Evolutionary conservation across 2,888 invertebrate genomes (phyloP).

Genomic region (Perizoma flavofasciatum): DNA sequence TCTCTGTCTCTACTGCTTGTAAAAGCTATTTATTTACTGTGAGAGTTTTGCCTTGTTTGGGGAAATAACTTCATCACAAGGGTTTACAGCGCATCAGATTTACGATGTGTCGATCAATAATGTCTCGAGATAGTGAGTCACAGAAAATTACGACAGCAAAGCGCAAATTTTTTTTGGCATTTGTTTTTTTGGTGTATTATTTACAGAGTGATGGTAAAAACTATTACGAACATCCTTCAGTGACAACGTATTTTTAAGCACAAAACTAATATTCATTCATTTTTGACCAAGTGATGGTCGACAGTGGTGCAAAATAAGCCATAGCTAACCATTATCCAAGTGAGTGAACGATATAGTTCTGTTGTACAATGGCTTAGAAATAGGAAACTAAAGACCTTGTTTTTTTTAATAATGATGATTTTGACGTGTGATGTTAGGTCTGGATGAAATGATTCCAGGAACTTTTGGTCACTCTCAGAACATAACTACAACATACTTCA

Average conservation of each 20-base stretch:
- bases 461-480: not conserved
- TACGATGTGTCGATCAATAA: slow-evolving; percentile 58
- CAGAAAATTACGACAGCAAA: slow-evolving; percentile 32
- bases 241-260: too few species aligned
- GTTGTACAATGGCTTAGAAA: too few species aligned
- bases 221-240: not conserved
- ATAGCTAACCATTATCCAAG: too few species aligned
- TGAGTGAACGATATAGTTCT: too few species aligned
- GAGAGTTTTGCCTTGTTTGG: slow-evolving; percentile 66
- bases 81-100: slow-evolving; percentile 68
- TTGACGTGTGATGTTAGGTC: too few species aligned
- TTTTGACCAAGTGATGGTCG: too few species aligned
- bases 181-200: slow-evolving; percentile 18
- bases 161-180: slow-evolving; percentile 17
- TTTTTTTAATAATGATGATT: too few species aligned
- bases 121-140: slow-evolving; percentile 36
- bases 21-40: slow-evolving; percentile 2
- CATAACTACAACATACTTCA: too few species aligned
- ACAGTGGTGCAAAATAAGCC: too few species aligned
- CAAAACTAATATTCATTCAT: too few species aligned
- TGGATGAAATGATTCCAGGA: not conserved
- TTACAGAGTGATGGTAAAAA: not conserved
- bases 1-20: slow-evolving; percentile 1
- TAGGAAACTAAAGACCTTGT: too few species aligned
- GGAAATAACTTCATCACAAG: slow-evolving; percentile 67